Conservation (phyloP, 2,113 vertebrate species). For the Zeus faber region DNA sequence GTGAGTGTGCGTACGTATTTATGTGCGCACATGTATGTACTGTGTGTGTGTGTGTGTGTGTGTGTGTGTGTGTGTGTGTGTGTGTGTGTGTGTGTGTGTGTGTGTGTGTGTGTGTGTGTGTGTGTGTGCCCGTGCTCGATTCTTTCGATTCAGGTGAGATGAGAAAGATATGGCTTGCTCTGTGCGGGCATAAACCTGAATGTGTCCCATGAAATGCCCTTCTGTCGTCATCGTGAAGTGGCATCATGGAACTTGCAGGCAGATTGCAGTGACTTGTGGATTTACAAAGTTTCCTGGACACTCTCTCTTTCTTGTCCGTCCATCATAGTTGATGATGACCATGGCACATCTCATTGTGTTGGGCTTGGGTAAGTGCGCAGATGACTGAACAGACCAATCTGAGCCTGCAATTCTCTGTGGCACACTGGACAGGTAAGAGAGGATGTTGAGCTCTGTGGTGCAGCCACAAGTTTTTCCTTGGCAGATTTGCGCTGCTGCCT, state of each 20-base stretch:
- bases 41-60: slow-evolving; percentile 8
- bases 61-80: slow-evolving; percentile 11
- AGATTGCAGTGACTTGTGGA: no score
- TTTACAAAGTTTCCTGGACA: no score
- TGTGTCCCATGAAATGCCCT: no score
- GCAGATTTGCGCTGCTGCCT: no score
- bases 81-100: slow-evolving; percentile 1
- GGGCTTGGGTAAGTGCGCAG: no score
- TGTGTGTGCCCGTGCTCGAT: background rate
- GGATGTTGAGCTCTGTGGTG: background rate
- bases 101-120: slow-evolving; percentile 15
- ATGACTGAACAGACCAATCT: slow-evolving; percentile 9
- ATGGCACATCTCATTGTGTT: background rate
- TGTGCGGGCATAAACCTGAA: no score
- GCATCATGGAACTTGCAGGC: no score
- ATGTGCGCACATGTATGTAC: slow-evolving; percentile 36
- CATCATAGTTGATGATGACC: slow-evolving; percentile 14
- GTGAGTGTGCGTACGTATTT: background rate
- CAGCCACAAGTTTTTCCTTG: background rate
- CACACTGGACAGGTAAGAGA: background rate
- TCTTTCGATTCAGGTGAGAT: background rate
- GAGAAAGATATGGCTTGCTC: background rate
- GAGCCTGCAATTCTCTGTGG: slow-evolving; percentile 1
- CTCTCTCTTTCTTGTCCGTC: no score
- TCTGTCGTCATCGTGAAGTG: no score